Percentiles rank a stretch among this genome's conserved stretches.
Conservation (phyloP, 2,113 vertebrate species). For the Lamprotornis superbus region DNA sequence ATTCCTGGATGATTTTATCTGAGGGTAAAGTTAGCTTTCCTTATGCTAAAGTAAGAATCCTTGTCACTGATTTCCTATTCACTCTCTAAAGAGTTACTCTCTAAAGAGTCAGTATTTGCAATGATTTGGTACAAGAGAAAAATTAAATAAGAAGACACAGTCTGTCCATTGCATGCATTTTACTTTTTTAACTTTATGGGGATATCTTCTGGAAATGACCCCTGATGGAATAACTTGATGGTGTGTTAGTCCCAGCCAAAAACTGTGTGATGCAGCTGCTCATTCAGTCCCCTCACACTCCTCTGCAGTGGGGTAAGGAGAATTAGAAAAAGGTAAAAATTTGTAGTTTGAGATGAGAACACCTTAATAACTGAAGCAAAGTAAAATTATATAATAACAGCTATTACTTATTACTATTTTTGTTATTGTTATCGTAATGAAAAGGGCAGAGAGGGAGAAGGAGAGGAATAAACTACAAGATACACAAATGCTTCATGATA, state of each 20-base stretch:
- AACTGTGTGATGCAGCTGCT: not conserved
- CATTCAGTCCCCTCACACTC: accelerated
- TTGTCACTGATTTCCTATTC: not conserved
- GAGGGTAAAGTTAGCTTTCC: not conserved
- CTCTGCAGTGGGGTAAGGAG: not conserved
- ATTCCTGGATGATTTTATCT: not conserved
- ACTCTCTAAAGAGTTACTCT: not conserved
- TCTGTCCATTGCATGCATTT: not conserved
- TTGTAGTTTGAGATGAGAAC: not conserved
- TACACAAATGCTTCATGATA: not conserved
- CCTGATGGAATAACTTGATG: not conserved
- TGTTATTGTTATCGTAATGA: not conserved
- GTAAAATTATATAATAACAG: not conserved
- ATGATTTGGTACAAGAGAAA: no score
- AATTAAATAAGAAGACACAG: no score
- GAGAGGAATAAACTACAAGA: not conserved
- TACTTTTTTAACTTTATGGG: not conserved
- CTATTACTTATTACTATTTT: not conserved
- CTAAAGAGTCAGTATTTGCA: no score
- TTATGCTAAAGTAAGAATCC: not conserved
- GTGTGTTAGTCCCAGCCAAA: not conserved
- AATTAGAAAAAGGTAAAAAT: not conserved
- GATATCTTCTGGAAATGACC: not conserved
- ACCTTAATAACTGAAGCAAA: not conserved
- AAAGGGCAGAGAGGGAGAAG: not conserved